Conservation (phyloP, 2,113 vertebrate species). For the Pterocles orientalis region DNA sequence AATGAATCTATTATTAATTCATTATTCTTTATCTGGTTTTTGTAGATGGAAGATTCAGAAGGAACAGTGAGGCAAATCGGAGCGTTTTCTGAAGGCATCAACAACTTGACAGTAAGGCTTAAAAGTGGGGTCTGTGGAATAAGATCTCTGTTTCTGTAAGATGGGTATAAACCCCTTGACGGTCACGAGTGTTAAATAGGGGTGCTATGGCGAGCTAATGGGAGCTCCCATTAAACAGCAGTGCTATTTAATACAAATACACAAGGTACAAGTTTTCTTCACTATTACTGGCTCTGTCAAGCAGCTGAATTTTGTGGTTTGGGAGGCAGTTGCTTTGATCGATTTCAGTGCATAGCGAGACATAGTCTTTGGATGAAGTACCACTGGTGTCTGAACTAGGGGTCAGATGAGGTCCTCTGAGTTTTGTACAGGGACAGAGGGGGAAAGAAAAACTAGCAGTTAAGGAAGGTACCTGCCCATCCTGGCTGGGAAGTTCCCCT, state of each 20-base stretch:
- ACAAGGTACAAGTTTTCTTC: background rate
- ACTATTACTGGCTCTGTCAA: background rate
- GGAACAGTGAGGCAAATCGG: slow-evolving; percentile 98
- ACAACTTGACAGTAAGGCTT: slow-evolving; percentile 92
- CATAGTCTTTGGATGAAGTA: background rate
- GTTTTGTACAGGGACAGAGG: background rate
- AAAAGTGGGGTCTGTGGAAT: background rate
- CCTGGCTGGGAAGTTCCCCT: background rate
- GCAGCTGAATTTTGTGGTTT: background rate
- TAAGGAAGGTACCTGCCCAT: background rate
- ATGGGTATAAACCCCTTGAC: background rate
- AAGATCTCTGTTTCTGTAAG: background rate
- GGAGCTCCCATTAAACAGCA: background rate
- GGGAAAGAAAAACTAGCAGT: background rate
- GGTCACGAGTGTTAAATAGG: accelerated
- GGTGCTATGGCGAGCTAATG: background rate
- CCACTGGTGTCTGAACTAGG: background rate
- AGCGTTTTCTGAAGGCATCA: slow-evolving; percentile 96
- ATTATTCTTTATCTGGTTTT: background rate
- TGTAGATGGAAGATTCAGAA: slow-evolving; percentile 98
- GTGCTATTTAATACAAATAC: background rate
- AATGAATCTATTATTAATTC: background rate
- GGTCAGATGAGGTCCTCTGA: background rate
- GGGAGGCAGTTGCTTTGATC: background rate
- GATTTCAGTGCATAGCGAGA: background rate